phyloP scores from a whole-genome alignment of 1,140 invertebrate genomes.

The Saccostrea glomerata region DNA sequence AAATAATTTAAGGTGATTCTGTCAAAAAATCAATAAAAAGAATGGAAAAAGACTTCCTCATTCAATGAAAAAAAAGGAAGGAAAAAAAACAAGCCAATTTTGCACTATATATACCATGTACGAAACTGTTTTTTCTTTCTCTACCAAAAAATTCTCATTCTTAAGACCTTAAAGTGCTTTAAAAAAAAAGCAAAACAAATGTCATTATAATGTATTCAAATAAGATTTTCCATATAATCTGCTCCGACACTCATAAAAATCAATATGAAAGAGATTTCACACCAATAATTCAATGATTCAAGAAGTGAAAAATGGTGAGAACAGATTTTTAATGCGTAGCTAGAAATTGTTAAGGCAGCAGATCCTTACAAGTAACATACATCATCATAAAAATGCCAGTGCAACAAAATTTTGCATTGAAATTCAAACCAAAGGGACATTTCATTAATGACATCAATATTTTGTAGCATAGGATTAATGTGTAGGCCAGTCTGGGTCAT shows the following conservation, averaged over 20 bases:
- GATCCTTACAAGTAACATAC: not conserved
- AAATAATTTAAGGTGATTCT: too few species aligned
- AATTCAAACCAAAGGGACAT: not conserved
- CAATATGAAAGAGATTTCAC: too few species aligned
- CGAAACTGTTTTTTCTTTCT: too few species aligned
- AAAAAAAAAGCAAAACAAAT: not conserved
- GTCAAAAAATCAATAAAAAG: too few species aligned
- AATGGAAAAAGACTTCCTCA: too few species aligned
- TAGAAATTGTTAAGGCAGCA: not conserved
- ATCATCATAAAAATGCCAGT: slow-evolving; percentile 27
- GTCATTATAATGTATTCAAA: not conserved
- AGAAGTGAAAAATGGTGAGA: not conserved
- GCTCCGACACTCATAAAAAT: too few species aligned
- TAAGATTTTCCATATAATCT: not conserved
- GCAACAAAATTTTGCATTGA: not conserved
- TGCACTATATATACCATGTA: too few species aligned
- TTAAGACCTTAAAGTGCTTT: not conserved
- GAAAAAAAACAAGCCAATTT: too few species aligned
- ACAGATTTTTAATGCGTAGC: not conserved
- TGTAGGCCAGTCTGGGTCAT: not conserved
- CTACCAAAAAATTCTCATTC: too few species aligned
- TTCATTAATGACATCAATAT: not conserved
- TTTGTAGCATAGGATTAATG: not conserved
- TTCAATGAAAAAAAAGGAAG: too few species aligned
- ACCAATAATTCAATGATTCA: not conserved